Evolutionary conservation across 2,113 vertebrate genomes (phyloP).

Genomic region (Nibea coibor): DNA sequence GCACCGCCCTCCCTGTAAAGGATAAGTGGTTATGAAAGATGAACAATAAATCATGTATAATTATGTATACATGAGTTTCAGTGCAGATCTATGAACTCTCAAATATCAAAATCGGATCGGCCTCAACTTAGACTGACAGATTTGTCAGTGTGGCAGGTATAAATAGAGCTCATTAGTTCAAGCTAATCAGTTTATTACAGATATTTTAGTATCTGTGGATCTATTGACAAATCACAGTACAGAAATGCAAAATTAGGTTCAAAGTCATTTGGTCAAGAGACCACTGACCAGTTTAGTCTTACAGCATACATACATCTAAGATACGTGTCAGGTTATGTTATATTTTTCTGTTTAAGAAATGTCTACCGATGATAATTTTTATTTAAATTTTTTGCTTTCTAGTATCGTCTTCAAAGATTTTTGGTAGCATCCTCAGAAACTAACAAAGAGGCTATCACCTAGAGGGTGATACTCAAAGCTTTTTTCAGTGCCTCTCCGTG

Average conservation of each 20-base stretch:
- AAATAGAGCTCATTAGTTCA: not conserved
- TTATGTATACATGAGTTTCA: not conserved
- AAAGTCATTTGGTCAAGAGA: too few relatives aligned
- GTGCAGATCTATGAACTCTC: not conserved
- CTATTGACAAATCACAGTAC: not conserved
- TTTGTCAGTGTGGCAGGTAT: not conserved
- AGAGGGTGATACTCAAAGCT: slow-evolving; percentile 1
- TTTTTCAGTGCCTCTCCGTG: not conserved
- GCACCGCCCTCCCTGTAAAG: too few relatives aligned
- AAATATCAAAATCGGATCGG: not conserved
- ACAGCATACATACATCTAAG: too few relatives aligned
- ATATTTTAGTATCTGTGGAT: not conserved
- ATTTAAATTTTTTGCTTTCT: too few relatives aligned
- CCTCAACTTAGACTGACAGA: not conserved
- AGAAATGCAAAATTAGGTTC: too few relatives aligned
- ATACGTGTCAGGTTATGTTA: too few relatives aligned
- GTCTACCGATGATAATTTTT: too few relatives aligned
- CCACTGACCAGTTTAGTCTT: too few relatives aligned
- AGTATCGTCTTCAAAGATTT: not conserved
- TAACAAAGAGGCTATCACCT: not conserved
- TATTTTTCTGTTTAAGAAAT: too few relatives aligned
- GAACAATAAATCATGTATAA: too few relatives aligned
- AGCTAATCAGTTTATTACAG: not conserved
- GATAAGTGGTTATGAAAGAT: too few relatives aligned
- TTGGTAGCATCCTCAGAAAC: not conserved